Evolutionary conservation across 2,888 invertebrate genomes (phyloP), one percentile per base, ranked within the genome.

Genomic region (Spilarctia lutea): DNA sequence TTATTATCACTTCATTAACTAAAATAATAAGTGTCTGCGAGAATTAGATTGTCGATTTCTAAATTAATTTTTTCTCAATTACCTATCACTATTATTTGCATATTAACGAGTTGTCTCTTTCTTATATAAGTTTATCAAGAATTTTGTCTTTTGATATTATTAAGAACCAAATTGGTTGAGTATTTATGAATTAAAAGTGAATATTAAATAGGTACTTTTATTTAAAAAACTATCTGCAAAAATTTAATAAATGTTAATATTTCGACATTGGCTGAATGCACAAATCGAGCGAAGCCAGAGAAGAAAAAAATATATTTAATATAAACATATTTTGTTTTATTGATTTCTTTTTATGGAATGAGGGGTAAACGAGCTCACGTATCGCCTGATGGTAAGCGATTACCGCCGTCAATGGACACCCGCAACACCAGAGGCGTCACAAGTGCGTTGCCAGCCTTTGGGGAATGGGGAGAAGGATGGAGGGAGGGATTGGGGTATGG

Each of bases 71-170:
- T 52, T 52, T 24, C 20, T 20, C 7, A n/a, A n/a, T n/a, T 11
- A n/a, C n/a, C n/a, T n/a, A n/a, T n/a, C 11, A 24, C n/a, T n/a
- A 10, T 56, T 56, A 52, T 52, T 52, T 52, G 52, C 52, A 60
- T 27, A 60, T 60, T 60, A 60, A 60, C 27, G 60, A 27, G 60
- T 60, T 60, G 27, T 60, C 60, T n/a, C n/a, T 60, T 60, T 60
- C n/a, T 60, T 60, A 60, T 27, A 27, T 60, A 60, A 60, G 4
- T 60, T 60, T n/a, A 56, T 60, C 56, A 27, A 60, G 2, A 13
- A 60, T 60, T 60, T n/a, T 13, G 16, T 27, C 4, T n/a, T 27
- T 24, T 10, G 1, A 27, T 60, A 16, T 16, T 60, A 27, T 27
- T 27, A 27, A 13, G 27, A 4, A 27, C 16, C 3, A 60, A 10